Evolutionary conservation across 2,888 invertebrate genomes (phyloP).

Genomic region (Physocephala rufipes): DNA sequence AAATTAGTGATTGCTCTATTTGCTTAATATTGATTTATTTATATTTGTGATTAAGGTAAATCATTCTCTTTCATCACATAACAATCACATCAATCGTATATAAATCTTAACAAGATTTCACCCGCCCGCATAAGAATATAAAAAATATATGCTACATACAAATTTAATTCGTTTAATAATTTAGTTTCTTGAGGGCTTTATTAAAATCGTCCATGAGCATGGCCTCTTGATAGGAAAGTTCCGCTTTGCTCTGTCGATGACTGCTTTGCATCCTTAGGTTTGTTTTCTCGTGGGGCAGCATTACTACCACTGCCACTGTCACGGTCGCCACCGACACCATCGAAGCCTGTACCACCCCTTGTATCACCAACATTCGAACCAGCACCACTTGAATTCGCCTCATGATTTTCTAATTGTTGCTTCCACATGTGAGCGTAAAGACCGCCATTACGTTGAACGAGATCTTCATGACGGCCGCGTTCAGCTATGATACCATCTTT

Average conservation of each 20-base stretch:
- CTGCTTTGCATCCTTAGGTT: conserved; percentile 9
- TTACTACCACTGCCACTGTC: neutral
- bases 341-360: conserved; percentile 16
- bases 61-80: conserved; percentile 24
- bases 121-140: conserved; percentile 12
- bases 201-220: conserved; percentile 45
- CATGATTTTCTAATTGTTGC: conserved; percentile 74
- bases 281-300: neutral
- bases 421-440: conserved; percentile 94
- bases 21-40: neutral
- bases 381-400: conserved; percentile 45
- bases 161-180: neutral
- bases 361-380: conserved; percentile 3
- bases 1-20: too few species aligned
- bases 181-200: neutral
- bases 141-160: neutral
- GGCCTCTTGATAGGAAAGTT: conserved; percentile 47
- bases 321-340: neutral
- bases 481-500: conserved; percentile 92
- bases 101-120: neutral
- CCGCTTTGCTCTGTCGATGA: conserved; percentile 27
- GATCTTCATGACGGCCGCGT: conserved; percentile 78
- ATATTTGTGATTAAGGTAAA: neutral
- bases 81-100: conserved; percentile 19
- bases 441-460: conserved; percentile 77